Base-by-base conservation (phyloP, 1,140 invertebrate species). In the Pantala flavescens region DNA sequence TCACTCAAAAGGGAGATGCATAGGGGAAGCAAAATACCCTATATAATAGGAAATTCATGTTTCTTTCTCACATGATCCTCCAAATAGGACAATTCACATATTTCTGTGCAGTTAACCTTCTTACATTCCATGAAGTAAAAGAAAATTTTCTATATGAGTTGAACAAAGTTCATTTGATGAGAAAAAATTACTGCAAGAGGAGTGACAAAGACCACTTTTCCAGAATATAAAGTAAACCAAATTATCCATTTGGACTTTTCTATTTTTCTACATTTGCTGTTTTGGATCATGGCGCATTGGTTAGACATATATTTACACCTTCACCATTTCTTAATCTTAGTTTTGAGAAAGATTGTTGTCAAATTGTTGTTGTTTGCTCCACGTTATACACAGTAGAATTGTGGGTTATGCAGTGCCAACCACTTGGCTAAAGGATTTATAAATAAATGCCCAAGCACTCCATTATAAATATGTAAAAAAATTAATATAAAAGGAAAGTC, bases 221-320 rank as follows among this genome's bases (percentile, higher is more conserved):
- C 16, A 21, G 12, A 63, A 63, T 63, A 63, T 63, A 63, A 63
- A 63, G 49, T 12, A 16, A 63, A 63, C 49, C 49, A 63, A 63
- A 63, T 63, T 63, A 63, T 19, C 49, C 49, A 63, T 63, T 63
- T 63, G 49, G 49, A 63, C 49, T 63, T 63, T 63, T 63, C 49
- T 63, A 63, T 63, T 63, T 63, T 63, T 63, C 49, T 63, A 63
- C 49, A 63, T 63, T 63, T 63, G 49, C 49, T 63, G 49, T 63
- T 63, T 63, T 63, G n/a, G 12, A 63, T 63, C 49, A 63, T 21
- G n/a, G n/a, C n/a, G 49, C 49, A 63, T 63, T 63, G 49, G 49
- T 63, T 63, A 63, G 49, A 63, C 49, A 63, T 19, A 63, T 63
- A 63, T 63, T 63, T 63, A 63, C 49, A 63, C 49, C 49, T 63